Percentiles rank a stretch among this genome's conserved stretches.
These are phyloP conservation scores for Kradibia gibbosae DNA, from an alignment of 1,140 invertebrate species.

Conservation along the genomic window DNA sequence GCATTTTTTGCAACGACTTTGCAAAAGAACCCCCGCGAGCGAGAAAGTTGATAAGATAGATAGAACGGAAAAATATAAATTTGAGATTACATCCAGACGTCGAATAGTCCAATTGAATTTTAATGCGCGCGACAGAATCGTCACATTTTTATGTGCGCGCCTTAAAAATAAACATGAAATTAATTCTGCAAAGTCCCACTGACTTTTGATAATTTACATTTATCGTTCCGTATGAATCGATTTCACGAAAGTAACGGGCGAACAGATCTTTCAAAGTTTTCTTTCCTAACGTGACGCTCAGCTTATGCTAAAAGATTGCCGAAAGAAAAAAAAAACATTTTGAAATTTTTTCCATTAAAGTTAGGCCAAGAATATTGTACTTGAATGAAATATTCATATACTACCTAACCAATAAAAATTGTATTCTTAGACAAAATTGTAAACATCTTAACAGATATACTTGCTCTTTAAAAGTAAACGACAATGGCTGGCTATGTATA, in stretches of 20 bases:
- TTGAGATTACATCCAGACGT: neutral
- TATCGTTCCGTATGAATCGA: neutral
- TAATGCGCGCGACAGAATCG: neutral
- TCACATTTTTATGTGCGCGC: neutral
- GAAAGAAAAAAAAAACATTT: too few species aligned
- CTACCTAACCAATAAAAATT: too few species aligned
- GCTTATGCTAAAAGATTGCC: neutral
- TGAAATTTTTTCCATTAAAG: too few species aligned
- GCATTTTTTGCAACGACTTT: constrained; percentile 9
- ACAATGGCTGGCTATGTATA: too few species aligned
- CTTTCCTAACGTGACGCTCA: neutral
- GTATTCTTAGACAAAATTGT: too few species aligned
- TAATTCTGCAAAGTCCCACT: neutral
- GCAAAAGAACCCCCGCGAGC: neutral
- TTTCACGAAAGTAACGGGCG: neutral
- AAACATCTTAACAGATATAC: too few species aligned
- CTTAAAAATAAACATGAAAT: neutral
- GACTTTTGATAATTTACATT: too few species aligned
- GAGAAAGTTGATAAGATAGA: neutral
- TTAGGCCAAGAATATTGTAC: too few species aligned
- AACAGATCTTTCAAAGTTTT: neutral
- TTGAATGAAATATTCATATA: too few species aligned
- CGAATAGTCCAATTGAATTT: neutral
- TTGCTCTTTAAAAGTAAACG: too few species aligned
- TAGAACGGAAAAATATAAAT: neutral